A percentile compares a stretch with the other conserved stretches of the same genome.
Conservation (phyloP, 2,113 vertebrate species). For the Andinoacara biseriatus region DNA sequence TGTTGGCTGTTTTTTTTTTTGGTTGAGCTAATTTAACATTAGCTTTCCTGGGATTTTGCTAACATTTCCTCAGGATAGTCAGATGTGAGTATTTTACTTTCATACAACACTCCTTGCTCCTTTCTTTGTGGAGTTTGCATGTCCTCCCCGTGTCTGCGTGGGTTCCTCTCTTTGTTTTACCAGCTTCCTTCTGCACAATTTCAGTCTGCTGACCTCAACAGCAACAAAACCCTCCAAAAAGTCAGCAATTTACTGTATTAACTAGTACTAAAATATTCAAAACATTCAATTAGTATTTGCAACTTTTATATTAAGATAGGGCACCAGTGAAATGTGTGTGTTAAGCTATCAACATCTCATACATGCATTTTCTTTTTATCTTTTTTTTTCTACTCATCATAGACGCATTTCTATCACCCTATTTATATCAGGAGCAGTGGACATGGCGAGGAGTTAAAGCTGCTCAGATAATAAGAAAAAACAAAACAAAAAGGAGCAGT, state of each 20-base stretch:
- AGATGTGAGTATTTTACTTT: not conserved
- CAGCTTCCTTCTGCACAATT: not conserved
- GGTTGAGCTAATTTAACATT: not conserved
- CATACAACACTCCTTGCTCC: not conserved
- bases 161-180: not conserved
- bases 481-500: too few species aligned
- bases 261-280: not conserved
- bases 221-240: too few species aligned
- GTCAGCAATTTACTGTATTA: not conserved
- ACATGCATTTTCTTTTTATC: too few species aligned
- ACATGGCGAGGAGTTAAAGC: too few species aligned
- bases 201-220: too few species aligned
- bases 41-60: not conserved
- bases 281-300: not conserved
- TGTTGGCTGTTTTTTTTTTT: not conserved
- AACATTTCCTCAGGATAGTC: not conserved
- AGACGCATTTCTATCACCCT: not conserved
- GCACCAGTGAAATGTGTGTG: too few species aligned
- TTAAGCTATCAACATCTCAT: too few species aligned
- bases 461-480: too few species aligned
- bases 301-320: not conserved
- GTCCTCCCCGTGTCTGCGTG: too few species aligned
- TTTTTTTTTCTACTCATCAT: not conserved
- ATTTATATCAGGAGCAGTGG: too few species aligned
- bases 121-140: too few species aligned